These are phyloP conservation scores for Xiphorhynchus elegans DNA, from an alignment of 2,113 vertebrate genomes.

Conservation along the genomic window DNA sequence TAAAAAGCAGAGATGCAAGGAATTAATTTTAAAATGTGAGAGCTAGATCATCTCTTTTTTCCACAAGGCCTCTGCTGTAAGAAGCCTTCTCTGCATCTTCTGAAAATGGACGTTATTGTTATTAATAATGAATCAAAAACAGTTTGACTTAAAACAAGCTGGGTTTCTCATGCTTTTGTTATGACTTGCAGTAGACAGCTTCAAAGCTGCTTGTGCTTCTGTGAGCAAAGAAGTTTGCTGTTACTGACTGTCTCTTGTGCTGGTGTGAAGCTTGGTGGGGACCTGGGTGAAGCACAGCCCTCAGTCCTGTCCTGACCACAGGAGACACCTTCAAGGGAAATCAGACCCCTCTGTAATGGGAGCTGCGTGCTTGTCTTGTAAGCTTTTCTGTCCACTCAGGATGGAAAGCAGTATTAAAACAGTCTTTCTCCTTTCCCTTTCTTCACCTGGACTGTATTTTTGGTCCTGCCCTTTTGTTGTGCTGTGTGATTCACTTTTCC, in stretches of 20 bases:
- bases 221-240: background rate
- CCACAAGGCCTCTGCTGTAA: background rate
- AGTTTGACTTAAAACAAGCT: background rate
- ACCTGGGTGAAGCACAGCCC: background rate
- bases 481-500: background rate
- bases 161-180: constrained; percentile 43
- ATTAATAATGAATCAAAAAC: constrained; percentile 58
- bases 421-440: background rate
- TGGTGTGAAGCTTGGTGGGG: background rate
- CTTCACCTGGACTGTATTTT: background rate
- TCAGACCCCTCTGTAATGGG: background rate
- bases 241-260: background rate
- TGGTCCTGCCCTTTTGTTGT: background rate
- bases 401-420: background rate
- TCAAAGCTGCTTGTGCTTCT: background rate
- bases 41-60: background rate
- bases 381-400: background rate
- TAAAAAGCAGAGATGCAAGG: background rate
- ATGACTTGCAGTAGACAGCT: background rate
- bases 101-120: background rate
- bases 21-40: constrained; percentile 1
- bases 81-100: background rate
- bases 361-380: background rate
- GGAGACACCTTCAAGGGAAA: background rate
- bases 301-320: background rate